Evolutionary conservation across 2,113 vertebrate species (phyloP).

Genomic region (Nansenia antarctica): DNA sequence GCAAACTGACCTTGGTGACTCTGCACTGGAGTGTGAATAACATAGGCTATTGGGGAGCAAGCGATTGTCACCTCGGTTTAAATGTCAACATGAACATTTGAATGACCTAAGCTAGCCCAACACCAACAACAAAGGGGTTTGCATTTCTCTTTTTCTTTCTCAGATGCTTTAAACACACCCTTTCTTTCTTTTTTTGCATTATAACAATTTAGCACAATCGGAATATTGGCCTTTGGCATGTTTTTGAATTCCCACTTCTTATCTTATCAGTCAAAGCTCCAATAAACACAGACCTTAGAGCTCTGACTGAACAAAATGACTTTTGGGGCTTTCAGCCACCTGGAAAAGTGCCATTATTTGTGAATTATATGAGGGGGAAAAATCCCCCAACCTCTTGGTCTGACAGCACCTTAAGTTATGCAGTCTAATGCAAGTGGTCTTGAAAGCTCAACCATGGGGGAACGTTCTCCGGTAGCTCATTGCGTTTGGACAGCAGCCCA

Average conservation of each 20-base stretch:
- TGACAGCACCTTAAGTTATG: conserved; percentile 24
- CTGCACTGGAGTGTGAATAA: neutral
- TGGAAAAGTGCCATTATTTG: conserved; percentile 21
- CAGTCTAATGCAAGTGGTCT: conserved; percentile 13
- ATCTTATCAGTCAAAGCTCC: conserved; percentile 11
- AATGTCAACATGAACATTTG: neutral
- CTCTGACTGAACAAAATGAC: neutral
- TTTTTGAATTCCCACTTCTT: conserved; percentile 21
- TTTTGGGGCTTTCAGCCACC: conserved; percentile 19
- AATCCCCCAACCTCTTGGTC: conserved; percentile 7
- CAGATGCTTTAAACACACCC: no score
- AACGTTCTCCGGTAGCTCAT: neutral
- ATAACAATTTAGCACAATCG: neutral
- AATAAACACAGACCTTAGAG: neutral
- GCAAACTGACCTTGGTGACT: no score
- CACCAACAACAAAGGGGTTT: no score
- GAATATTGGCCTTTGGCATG: neutral
- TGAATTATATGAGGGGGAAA: conserved; percentile 22
- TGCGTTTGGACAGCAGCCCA: neutral
- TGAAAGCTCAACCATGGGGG: neutral
- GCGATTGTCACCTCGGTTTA: neutral
- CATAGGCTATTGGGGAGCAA: neutral
- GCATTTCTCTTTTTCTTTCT: no score
- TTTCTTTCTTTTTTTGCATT: no score
- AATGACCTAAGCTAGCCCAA: neutral